Conservation (phyloP, 2,797 vertebrate species). For the Myotis vivesi region DNA sequence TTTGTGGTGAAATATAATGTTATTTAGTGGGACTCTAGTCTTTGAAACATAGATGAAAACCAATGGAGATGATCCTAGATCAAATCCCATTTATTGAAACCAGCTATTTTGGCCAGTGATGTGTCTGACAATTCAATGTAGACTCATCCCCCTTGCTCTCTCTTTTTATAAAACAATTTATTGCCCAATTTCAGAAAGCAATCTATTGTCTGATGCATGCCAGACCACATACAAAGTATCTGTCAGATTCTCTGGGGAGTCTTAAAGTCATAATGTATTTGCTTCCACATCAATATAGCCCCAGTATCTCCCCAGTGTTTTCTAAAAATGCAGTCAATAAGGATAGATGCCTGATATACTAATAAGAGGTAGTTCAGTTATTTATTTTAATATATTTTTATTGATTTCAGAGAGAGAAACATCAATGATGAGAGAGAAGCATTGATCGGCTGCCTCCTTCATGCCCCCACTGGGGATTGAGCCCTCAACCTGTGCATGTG, state of each 20-base stretch:
- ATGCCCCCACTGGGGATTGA: no score
- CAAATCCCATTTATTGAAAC: conserved; percentile 75
- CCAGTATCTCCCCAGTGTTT: neutral
- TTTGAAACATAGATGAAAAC: conserved; percentile 74
- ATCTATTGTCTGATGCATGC: neutral
- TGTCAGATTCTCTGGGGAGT: neutral
- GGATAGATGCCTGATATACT: neutral
- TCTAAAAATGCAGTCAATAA: neutral
- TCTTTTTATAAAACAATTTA: conserved; percentile 51
- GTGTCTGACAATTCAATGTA: conserved; percentile 70
- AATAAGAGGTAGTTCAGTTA: neutral
- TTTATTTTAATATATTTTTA: no score
- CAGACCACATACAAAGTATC: neutral
- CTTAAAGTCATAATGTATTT: conserved; percentile 22
- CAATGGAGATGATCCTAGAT: conserved; percentile 61
- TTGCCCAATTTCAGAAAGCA: conserved; percentile 64
- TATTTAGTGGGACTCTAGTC: conserved; percentile 63
- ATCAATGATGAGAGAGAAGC: no score
- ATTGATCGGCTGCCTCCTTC: no score
- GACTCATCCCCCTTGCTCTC: conserved; percentile 45
- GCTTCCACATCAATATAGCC: neutral
- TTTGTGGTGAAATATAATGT: conserved; percentile 62
- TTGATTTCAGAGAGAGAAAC: no score
- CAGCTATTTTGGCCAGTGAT: conserved; percentile 66
- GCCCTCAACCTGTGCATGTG: no score